Conservation (phyloP, 2,888 invertebrate genomes). For the Chrysolina americana region DNA sequence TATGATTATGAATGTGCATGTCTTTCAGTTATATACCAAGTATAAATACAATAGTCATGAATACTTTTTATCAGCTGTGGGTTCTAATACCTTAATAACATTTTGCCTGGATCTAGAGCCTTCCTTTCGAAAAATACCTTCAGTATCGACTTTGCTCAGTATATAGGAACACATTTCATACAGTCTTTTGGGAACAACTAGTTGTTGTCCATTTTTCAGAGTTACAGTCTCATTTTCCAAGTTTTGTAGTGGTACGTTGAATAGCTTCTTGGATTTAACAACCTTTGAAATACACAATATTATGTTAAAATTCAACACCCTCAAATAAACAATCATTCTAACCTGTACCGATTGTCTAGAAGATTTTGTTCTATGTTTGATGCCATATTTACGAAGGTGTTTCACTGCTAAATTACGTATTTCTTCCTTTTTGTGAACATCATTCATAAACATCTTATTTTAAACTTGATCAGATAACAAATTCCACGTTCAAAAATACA, state of each 20-base stretch:
- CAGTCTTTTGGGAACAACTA: conserved; percentile 82
- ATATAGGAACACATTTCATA: conserved; percentile 81
- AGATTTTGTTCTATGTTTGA: conserved; percentile 81
- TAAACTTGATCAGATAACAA: neutral
- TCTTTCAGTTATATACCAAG: too few relatives aligned
- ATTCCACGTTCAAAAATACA: conserved; percentile 1
- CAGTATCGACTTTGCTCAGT: conserved; percentile 78
- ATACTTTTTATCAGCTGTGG: neutral
- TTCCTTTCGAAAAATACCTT: conserved; percentile 91
- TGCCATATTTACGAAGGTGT: conserved; percentile 79
- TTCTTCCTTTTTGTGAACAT: conserved; percentile 73
- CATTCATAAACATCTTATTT: conserved; percentile 73
- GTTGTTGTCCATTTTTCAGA: conserved; percentile 78
- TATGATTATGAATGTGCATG: too few relatives aligned
- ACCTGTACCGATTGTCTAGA: conserved; percentile 72
- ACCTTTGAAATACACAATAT: conserved; percentile 57
- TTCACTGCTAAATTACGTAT: conserved; percentile 74
- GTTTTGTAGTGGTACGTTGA: conserved; percentile 72
- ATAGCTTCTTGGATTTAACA: conserved; percentile 68
- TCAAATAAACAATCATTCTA: conserved; percentile 14
- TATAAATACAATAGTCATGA: too few relatives aligned
- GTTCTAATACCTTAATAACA: conserved; percentile 78
- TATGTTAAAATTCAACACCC: conserved; percentile 24
- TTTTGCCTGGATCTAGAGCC: conserved; percentile 87
- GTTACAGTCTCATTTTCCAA: conserved; percentile 74